Evolutionary conservation across 2,113 vertebrate genomes (phyloP), one percentile per base, ranked within the genome.

Genomic region (Gymnorhina tibicen): DNA sequence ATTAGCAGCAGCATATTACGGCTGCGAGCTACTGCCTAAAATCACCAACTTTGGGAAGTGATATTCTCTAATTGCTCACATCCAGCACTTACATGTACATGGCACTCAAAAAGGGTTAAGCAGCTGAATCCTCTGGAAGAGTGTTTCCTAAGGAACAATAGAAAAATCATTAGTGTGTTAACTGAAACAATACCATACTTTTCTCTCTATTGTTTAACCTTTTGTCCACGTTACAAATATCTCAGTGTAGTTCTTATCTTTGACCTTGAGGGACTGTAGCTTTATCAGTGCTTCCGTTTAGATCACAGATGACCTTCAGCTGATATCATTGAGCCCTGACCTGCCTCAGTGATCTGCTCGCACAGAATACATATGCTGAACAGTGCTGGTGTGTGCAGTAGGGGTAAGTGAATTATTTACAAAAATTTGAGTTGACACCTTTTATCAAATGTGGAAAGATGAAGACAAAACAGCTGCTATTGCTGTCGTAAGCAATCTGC

Each of bases 401-500:
- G 98, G 99, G 98, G 99, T 99, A 99, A 99, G 99, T 99, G 99
- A 99, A 99, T 99, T 99, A 99, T 99, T 99, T 99, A 99, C 99
- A 99, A 99, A 99, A 99, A 99, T 99, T 99, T 99, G 99, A 99
- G 99, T 99, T 99, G 99, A 99, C 99, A 99, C 98, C 98, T 99
- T 99, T 99, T 99, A 99, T 99, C 99, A 99, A 99, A 99, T 99
- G 99, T 99, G 99, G 99, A 99, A 99, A 99, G 99, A 99, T 99
- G 99, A 99, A 99, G 99, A 99, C 99, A 99, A 99, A 99, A 99
- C 99, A 99, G 99, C 99, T 99, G 99, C 99, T 99, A 99, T 99
- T 99, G 99, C 99, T 99, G 99, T 99, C 99, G 99, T 99, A 99
- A 99, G 99, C 99, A 99, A 99, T 99, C 99, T 99, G 99, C 99